These are phyloP conservation scores for Zosterops pallidus DNA, from an alignment of 2,113 vertebrate genomes.

Conservation along the genomic window DNA sequence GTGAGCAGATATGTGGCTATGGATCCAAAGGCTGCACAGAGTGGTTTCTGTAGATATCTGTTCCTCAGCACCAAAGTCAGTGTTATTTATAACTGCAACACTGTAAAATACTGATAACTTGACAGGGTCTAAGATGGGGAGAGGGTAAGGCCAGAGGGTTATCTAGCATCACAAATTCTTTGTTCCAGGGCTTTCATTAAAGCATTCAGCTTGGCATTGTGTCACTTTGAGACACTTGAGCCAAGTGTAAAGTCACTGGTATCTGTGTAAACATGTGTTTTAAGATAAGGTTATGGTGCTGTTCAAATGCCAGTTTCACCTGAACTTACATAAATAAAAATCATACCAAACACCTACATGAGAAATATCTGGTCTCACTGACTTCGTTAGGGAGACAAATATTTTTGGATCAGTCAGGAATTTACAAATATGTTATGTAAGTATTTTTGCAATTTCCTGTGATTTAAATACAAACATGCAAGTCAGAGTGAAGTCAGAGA, in stretches of 20 bases:
- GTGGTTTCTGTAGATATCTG: background rate
- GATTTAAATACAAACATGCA: background rate
- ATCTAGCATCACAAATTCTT: background rate
- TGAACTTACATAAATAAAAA: background rate
- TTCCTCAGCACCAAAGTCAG: background rate
- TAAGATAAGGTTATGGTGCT: background rate
- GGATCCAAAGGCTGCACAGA: background rate
- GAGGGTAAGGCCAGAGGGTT: background rate
- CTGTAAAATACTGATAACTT: background rate
- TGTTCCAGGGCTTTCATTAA: background rate
- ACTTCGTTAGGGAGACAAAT: background rate
- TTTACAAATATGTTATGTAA: background rate
- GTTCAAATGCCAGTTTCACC: background rate
- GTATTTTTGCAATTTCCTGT: background rate
- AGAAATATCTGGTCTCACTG: background rate
- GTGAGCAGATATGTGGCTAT: background rate
- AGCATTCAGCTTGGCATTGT: background rate
- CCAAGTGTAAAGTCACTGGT: background rate
- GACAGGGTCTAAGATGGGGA: background rate
- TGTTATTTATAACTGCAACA: background rate
- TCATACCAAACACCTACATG: background rate
- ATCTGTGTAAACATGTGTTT: background rate
- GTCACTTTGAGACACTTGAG: background rate
- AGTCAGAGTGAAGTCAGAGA: background rate
- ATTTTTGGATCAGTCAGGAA: background rate